Percentiles rank a stretch among this genome's conserved stretches.
phyloP scores from a whole-genome alignment of 2,888 invertebrate species.

The Heliconius cydno region DNA sequence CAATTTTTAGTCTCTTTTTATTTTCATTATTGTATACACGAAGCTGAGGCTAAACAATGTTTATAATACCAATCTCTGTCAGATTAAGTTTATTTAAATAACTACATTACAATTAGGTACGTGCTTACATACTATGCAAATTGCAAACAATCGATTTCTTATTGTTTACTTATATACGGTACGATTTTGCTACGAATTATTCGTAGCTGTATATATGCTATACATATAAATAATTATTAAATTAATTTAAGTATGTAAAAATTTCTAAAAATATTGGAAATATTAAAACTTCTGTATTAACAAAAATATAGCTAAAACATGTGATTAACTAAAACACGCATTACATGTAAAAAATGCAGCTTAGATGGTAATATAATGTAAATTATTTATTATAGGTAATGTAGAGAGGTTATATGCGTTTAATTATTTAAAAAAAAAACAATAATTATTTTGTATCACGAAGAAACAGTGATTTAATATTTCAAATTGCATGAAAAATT shows the following conservation, averaged over 20 bases:
- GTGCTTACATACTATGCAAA: background rate
- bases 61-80: slow-evolving; percentile 76
- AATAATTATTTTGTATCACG: too few species aligned
- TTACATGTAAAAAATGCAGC: too few species aligned
- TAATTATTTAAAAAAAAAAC: too few species aligned
- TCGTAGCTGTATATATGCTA: background rate
- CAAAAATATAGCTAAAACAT: too few species aligned
- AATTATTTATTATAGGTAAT: too few species aligned
- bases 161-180: slow-evolving; percentile 9
- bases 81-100: slow-evolving; percentile 76
- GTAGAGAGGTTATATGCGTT: background rate
- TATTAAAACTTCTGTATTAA: too few species aligned
- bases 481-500: background rate
- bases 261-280: too few species aligned
- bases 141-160: background rate
- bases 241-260: background rate
- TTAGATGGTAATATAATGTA: too few species aligned
- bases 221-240: background rate
- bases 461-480: background rate
- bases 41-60: slow-evolving; percentile 82
- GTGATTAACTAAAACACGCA: too few species aligned
- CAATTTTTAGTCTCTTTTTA: slow-evolving; percentile 82
- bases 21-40: slow-evolving; percentile 83
- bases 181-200: background rate
- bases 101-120: slow-evolving; percentile 38